These are phyloP conservation scores for Aelia acuminata DNA, from an alignment of 2,888 invertebrate species.

Conservation along the genomic window DNA sequence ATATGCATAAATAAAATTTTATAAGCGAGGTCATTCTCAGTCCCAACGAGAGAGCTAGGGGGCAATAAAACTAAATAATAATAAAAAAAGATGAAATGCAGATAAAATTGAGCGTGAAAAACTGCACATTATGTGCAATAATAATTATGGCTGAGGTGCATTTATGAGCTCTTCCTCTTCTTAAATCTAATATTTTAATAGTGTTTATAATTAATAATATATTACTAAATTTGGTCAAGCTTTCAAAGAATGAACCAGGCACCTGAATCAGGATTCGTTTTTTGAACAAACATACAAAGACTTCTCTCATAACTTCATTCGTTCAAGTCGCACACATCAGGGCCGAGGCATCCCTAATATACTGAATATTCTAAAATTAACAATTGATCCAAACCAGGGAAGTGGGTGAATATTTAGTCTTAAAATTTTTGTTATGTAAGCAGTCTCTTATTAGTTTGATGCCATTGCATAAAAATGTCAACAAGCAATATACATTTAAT, in stretches of 20 bases:
- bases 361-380: conserved; percentile 52
- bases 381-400: conserved; percentile 56
- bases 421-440: conserved; percentile 26
- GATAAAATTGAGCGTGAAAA: conserved; percentile 53
- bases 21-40: conserved; percentile 36
- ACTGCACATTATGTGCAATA: conserved; percentile 3
- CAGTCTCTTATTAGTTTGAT: conserved; percentile 50
- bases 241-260: conserved; percentile 29
- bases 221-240: conserved; percentile 52
- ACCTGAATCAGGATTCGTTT: conserved; percentile 16
- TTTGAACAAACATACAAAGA: not conserved
- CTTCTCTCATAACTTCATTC: not conserved
- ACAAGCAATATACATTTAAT: not conserved
- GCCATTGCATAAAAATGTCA: conserved; percentile 17
- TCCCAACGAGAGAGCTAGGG: conserved; percentile 18
- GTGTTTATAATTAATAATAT: conserved; percentile 41
- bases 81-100: conserved; percentile 7
- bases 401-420: conserved; percentile 55
- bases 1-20: conserved; percentile 1
- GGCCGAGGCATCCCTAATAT: conserved; percentile 17
- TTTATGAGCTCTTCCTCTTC: conserved; percentile 49
- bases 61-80: not conserved
- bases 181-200: conserved; percentile 43
- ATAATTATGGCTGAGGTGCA: conserved; percentile 53
- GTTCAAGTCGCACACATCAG: not conserved